Evolutionary conservation across 2,113 vertebrate species (phyloP).

Genomic region (Melanocharis versteri): DNA sequence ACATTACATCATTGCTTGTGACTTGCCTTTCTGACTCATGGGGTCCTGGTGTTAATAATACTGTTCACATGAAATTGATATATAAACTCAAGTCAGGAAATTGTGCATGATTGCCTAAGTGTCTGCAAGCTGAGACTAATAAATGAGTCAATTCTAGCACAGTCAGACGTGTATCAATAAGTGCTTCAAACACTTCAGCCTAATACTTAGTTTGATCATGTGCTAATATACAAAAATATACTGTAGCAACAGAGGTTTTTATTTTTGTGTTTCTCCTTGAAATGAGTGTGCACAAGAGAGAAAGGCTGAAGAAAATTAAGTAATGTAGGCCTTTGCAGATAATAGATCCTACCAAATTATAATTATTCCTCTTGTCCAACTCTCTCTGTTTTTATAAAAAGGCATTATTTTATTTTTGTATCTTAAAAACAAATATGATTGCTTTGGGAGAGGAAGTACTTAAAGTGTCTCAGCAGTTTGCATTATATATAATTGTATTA

Average conservation of each 20-base stretch:
- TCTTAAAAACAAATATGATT: neutral
- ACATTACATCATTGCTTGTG: neutral
- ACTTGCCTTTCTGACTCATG: neutral
- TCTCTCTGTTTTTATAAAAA: neutral
- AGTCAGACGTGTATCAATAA: neutral
- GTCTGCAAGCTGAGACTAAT: neutral
- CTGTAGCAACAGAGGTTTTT: neutral
- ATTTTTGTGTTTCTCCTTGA: neutral
- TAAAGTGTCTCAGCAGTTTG: neutral
- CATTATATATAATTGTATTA: no score
- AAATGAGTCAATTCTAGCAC: neutral
- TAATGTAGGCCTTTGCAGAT: neutral
- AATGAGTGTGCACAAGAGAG: neutral
- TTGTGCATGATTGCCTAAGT: neutral
- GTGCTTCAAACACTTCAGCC: neutral
- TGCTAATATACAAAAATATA: neutral
- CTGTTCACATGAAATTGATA: neutral
- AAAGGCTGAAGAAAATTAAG: neutral
- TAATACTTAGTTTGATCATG: neutral
- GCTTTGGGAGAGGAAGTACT: neutral
- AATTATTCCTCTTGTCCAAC: neutral
- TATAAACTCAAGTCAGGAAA: neutral
- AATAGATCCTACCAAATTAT: neutral
- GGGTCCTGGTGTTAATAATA: neutral
- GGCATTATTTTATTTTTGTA: neutral